A percentile compares a stretch with the other conserved stretches of the same genome.
phyloP scores from a whole-genome alignment of 2,797 vertebrate genomes.

The Scolopax rusticola region DNA sequence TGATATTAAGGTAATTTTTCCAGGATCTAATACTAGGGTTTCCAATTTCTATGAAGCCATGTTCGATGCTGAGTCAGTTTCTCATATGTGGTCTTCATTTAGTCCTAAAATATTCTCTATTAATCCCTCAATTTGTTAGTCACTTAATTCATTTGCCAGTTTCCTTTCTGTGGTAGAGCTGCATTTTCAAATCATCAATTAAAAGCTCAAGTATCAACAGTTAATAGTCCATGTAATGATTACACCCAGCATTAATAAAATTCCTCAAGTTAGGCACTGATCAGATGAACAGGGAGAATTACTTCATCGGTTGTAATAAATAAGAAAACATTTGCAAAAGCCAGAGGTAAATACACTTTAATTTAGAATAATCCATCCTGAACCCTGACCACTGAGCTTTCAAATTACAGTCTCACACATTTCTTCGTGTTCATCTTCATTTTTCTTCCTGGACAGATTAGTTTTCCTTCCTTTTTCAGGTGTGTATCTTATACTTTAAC shows the following conservation, averaged over 20 bases:
- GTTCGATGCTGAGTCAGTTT: background rate
- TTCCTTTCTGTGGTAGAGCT: background rate
- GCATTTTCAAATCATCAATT: background rate
- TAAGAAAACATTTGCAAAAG: constrained; percentile 8
- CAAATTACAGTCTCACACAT: background rate
- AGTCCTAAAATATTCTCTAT: background rate
- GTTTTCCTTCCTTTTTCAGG: background rate
- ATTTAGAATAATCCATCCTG: background rate
- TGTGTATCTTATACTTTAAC: background rate
- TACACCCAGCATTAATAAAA: background rate
- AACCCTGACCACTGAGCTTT: constrained; percentile 1
- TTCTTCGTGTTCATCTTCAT: background rate
- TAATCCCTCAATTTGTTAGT: background rate
- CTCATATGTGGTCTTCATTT: background rate
- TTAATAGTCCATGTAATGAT: constrained; percentile 3
- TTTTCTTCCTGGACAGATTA: background rate
- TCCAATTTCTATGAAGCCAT: background rate
- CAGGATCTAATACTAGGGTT: background rate
- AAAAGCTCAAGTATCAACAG: background rate
- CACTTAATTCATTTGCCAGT: background rate
- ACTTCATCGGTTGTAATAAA: background rate
- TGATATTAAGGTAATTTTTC: background rate
- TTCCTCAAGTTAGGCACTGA: background rate
- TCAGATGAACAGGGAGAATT: background rate
- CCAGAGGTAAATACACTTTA: background rate